A percentile compares a stretch with the other conserved stretches of the same genome.
These are phyloP conservation scores for Suncus etruscus DNA, from an alignment of 2,113 vertebrate species.

Conservation along the genomic window DNA sequence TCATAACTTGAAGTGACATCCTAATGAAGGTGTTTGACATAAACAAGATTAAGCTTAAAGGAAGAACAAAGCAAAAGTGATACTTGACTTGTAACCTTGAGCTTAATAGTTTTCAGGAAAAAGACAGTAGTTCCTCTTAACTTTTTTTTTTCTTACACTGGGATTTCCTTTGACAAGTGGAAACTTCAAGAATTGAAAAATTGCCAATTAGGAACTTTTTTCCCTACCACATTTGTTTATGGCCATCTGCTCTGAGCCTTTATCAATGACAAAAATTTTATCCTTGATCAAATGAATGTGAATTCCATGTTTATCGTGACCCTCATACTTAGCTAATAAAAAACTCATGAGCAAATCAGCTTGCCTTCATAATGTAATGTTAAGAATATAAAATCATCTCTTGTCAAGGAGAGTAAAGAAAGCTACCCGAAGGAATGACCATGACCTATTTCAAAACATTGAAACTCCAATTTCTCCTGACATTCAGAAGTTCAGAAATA, in stretches of 20 bases:
- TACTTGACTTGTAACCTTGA: conserved; percentile 73
- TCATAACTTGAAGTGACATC: conserved; percentile 68
- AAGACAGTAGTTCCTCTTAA: background rate
- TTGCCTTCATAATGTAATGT: conserved; percentile 10
- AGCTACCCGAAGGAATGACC: conserved; percentile 5
- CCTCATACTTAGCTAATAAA: conserved; percentile 36
- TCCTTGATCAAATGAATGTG: background rate
- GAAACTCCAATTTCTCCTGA: background rate
- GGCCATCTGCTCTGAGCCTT: conserved; percentile 1
- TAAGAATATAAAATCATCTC: background rate
- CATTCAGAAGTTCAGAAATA: background rate
- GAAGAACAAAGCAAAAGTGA: conserved; percentile 72
- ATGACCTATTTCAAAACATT: background rate
- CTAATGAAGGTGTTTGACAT: conserved; percentile 65
- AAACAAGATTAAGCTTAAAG: conserved; percentile 63
- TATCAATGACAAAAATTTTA: background rate
- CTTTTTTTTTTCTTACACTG: background rate
- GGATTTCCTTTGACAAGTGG: background rate
- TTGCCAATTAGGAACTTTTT: background rate
- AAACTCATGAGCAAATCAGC: background rate
- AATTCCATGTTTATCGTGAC: conserved; percentile 27
- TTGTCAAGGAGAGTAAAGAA: background rate
- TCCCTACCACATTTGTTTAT: conserved; percentile 10
- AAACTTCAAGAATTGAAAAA: conserved; percentile 41
- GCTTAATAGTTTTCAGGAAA: conserved; percentile 48